Percentiles rank a stretch among this genome's conserved stretches.
These are phyloP conservation scores for Cybosia mesomella DNA, from an alignment of 2,888 invertebrate species.

Conservation along the genomic window DNA sequence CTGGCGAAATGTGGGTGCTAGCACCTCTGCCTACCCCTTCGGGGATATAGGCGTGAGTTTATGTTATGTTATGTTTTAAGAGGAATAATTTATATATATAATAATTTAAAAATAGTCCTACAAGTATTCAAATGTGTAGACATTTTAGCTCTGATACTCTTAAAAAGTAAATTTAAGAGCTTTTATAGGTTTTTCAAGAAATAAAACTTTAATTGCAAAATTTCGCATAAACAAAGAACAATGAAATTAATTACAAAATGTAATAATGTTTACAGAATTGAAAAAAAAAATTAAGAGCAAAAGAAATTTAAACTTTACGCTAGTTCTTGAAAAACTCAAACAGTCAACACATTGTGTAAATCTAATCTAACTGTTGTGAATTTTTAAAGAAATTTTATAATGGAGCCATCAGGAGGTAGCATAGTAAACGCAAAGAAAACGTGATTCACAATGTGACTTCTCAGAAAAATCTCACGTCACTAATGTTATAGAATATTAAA, in stretches of 20 bases:
- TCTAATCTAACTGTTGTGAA: background rate
- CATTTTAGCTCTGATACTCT: background rate
- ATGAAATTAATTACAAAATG: background rate
- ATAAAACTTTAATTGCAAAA: background rate
- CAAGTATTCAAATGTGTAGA: background rate
- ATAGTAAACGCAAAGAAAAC: too few species aligned
- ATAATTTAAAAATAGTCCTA: too few species aligned
- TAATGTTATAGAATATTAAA: too few species aligned
- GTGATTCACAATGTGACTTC: too few species aligned
- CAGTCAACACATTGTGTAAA: background rate
- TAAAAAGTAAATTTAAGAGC: background rate
- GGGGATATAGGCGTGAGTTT: too few species aligned
- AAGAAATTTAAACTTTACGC: background rate
- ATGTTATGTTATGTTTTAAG: too few species aligned
- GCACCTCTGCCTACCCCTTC: too few species aligned
- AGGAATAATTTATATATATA: too few species aligned
- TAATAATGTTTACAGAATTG: background rate
- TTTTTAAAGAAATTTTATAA: background rate
- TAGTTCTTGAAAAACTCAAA: background rate
- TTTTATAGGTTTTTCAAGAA: background rate
- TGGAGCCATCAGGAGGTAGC: too few species aligned
- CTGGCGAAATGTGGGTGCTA: too few species aligned
- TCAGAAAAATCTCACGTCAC: too few species aligned
- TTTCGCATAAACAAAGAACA: background rate
- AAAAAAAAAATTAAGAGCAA: background rate